Percentiles rank a stretch among this genome's conserved stretches.
Conservation (phyloP, 2,113 vertebrate species). For the Aegotheles bennettii region DNA sequence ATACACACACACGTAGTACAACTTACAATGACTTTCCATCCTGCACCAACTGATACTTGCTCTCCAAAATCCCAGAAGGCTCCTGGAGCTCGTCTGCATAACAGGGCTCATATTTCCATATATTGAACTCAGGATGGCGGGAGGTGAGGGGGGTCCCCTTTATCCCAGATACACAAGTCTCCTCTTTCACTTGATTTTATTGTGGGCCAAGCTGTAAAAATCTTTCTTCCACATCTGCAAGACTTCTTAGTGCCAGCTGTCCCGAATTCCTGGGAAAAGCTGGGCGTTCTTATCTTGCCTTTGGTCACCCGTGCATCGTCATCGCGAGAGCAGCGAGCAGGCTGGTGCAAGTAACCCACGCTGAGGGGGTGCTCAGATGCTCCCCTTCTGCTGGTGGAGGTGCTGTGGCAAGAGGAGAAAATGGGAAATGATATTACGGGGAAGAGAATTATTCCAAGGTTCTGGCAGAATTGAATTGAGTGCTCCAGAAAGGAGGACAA, state of each 20-base stretch:
- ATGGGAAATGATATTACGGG: slow-evolving; percentile 34
- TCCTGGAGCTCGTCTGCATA: neutral
- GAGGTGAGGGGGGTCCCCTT: neutral
- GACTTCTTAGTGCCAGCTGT: slow-evolving; percentile 32
- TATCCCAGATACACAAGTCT: neutral
- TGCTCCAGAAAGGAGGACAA: slow-evolving; percentile 40
- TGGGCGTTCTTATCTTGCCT: neutral
- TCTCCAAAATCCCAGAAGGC: slow-evolving; percentile 4
- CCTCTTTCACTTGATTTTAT: slow-evolving; percentile 35
- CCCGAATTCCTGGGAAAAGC: slow-evolving; percentile 46
- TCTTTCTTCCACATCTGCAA: slow-evolving; percentile 56
- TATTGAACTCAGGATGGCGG: neutral
- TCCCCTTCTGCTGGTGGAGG: neutral
- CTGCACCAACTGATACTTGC: neutral
- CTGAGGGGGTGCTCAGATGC: neutral
- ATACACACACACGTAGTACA: too few species aligned
- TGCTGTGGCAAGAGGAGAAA: neutral
- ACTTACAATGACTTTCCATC: neutral
- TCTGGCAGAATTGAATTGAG: slow-evolving; percentile 45
- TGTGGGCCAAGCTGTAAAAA: slow-evolving; percentile 18
- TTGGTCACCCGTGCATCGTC: fast-evolving
- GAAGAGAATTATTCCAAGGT: slow-evolving; percentile 50
- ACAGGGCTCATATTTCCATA: neutral
- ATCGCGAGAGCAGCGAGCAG: fast-evolving
- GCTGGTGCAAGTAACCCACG: neutral